Evolutionary conservation across 2,888 invertebrate genomes (phyloP), one percentile per base, ranked within the genome.

Genomic region (Synanthedon tipuliformis): DNA sequence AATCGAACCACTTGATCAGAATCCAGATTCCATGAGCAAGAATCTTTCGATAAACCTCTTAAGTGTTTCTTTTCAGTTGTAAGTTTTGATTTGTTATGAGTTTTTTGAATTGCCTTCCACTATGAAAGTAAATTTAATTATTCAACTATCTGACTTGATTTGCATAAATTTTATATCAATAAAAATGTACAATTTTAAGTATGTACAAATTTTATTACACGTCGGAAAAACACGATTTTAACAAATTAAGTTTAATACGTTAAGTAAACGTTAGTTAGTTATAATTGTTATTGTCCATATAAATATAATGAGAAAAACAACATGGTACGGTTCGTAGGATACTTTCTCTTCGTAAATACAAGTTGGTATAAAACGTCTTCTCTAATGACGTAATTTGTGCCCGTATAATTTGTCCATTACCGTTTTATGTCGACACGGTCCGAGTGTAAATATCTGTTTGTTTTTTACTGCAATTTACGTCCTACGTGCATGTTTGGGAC

Each of bases 351-450:
- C 34, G 62, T 65, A 66, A 67, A 66, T 63, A 63, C 66, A 61
- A 62, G 62, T 54, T 62, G 62, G 65, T 66, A 69, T 65, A 71
- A 70, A 67, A 66, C 63, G 61, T 61, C 65, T 63, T 68, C 66
- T 75, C 71, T 80, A 79, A 81, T 80, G 78, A 76, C 69, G 74
- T 77, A 73, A 80, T 82, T 81, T 77, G 77, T 69, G 62, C 69
- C 55, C 65, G 81, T 78, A 80, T 81, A 81, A 82, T 81, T 72
- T 73, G 58, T 60, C 62, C 75, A 72, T 81, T 80, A 72, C 69
- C 66, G 55, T 62, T 60, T 65, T 55, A 61, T 68, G 73, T 69
- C 65, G 68, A 65, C 69, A 51, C 54, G 55, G 41, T 40, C 55
- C 56, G 50, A 48, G 52, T 50, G 51, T 55, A 52, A 56, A 56